These are phyloP conservation scores for Polypterus senegalus DNA, from an alignment of 2,113 vertebrate species.

Conservation along the genomic window DNA sequence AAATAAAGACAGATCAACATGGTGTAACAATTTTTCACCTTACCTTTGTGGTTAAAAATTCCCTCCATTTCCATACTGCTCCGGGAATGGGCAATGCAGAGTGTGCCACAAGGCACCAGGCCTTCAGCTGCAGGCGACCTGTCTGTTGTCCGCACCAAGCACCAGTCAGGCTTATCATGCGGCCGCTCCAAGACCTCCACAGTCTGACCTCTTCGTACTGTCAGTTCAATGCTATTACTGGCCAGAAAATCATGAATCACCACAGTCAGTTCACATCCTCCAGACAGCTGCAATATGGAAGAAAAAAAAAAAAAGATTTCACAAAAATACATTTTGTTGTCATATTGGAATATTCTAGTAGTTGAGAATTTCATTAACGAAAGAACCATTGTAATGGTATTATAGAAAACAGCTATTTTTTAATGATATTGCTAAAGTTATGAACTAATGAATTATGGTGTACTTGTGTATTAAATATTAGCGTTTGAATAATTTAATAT, in stretches of 20 bases:
- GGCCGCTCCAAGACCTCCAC: slow-evolving; percentile 92
- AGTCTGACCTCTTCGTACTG: slow-evolving; percentile 83
- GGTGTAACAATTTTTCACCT: slow-evolving; percentile 13
- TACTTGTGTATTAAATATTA: too few species aligned
- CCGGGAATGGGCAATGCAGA: slow-evolving; percentile 93
- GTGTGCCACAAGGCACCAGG: slow-evolving; percentile 83
- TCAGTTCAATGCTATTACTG: slow-evolving; percentile 89
- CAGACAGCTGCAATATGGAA: slow-evolving; percentile 65
- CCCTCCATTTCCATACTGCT: slow-evolving; percentile 99
- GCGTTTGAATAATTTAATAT: too few species aligned
- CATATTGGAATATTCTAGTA: slow-evolving; percentile 13
- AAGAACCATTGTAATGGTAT: slow-evolving; percentile 25
- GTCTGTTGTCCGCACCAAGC: slow-evolving; percentile 87
- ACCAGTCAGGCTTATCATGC: slow-evolving; percentile 93
- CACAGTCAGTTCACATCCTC: slow-evolving; percentile 91
- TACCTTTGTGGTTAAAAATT: slow-evolving; percentile 98
- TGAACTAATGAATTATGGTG: too few species aligned
- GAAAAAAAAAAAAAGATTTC: slow-evolving; percentile 20
- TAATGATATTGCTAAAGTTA: too few species aligned
- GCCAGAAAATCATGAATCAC: slow-evolving; percentile 94
- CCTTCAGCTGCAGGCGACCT: slow-evolving; percentile 84
- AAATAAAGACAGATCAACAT: too few species aligned
- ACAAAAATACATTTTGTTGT: slow-evolving; percentile 16
- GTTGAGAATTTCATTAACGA: slow-evolving; percentile 23
- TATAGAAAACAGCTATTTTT: slow-evolving; percentile 3